Evolutionary conservation across 2,113 vertebrate species (phyloP), one percentile per base, ranked within the genome.

Genomic region (Argyrosomus japonicus): DNA sequence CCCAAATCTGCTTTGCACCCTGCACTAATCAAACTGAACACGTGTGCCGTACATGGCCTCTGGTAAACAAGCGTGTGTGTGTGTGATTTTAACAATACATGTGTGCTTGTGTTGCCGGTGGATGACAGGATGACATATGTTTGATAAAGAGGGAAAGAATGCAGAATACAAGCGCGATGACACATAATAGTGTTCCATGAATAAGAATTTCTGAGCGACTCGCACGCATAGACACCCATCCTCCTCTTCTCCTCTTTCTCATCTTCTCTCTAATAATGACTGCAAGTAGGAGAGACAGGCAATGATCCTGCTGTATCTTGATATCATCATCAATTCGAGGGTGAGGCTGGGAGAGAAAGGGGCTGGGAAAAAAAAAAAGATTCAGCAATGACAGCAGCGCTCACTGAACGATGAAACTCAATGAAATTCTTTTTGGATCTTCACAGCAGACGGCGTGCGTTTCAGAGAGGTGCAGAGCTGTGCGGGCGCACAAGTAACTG

Each of bases 361-460:
- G 81, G 51, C 25, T n/a, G 81, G 29, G 3, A 32, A 36, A 36
- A 8, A 36, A 36, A 8, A 36, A 75, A 71, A 81, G 74, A 72
- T 5, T 36, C 32, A 43, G 47, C 19, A 14, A 62, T 57, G 85
- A 84, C 82, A 83, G 70, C 81, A 21, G 60, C 17, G 74, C 68
- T 43, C 83, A 83, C 50, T 75, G 77, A 62, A 81, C 53, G 82
- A 82, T 84, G 69, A 65, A 77, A 76, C 83, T 36, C 32, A 6
- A 8, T 36, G 36, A 5, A 36, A 36, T 56, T 73, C 77, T 82
- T 64, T 36, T 8, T 8, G 68, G 43, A 83, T 81, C 68, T 67
- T 47, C 48, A 73, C 45, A 60, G 76, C 47, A 25, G 32, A 32
- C 3, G 12, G 32, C 62, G 36, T 86, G 72, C 1, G 32, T 80